Conservation (phyloP, 2,113 vertebrate species). For the Phaethornis superciliosus region DNA sequence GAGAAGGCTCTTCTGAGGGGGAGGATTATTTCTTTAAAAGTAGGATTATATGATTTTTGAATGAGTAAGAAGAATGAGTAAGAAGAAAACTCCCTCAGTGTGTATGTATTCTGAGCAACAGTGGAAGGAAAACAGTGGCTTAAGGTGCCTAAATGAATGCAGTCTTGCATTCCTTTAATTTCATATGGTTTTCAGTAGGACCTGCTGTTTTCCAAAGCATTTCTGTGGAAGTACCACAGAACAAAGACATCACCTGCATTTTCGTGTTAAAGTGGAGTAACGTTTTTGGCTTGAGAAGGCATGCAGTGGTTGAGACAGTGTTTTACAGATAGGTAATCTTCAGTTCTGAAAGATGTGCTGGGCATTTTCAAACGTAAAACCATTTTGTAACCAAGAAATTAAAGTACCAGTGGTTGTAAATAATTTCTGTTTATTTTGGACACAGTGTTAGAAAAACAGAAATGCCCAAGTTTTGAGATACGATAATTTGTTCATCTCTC, state of each 20-base stretch:
- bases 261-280: background rate
- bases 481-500: background rate
- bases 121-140: conserved; percentile 34
- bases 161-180: background rate
- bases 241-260: conserved; percentile 50
- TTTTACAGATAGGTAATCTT: background rate
- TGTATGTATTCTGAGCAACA: conserved; percentile 5
- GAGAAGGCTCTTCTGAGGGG: conserved; percentile 53
- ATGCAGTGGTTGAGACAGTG: background rate
- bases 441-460: background rate
- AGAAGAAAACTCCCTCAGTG: conserved; percentile 13
- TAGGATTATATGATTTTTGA: conserved; percentile 70
- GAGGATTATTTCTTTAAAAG: conserved; percentile 71
- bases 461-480: background rate
- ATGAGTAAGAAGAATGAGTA: conserved; percentile 46
- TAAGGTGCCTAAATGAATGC: conserved; percentile 29
- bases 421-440: background rate
- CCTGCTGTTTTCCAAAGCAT: background rate
- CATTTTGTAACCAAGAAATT: background rate
- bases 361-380: background rate
- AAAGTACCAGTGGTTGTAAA: background rate
- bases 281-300: background rate
- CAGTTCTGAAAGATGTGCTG: background rate
- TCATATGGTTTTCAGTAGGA: background rate
- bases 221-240: background rate